Evolutionary conservation across 1,140 invertebrate species (phyloP).

Genomic region (Drosophila ambigua): DNA sequence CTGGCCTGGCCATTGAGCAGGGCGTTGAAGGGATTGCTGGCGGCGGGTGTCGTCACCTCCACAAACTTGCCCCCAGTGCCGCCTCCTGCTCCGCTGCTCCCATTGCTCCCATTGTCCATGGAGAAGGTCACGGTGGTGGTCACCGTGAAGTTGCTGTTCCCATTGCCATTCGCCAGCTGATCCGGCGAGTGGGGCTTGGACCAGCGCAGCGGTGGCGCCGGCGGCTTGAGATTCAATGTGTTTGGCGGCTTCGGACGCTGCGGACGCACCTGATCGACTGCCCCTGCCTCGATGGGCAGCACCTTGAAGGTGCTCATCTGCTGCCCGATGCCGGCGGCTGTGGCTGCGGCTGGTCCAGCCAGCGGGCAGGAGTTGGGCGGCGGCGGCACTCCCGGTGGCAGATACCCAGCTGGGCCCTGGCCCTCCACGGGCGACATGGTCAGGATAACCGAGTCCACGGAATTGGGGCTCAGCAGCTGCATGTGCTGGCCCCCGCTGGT

Average conservation of each 20-base stretch:
- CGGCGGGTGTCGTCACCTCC: slow-evolving; percentile 80
- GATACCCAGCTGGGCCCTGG: slow-evolving; percentile 2
- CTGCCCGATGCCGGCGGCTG: slow-evolving; percentile 24
- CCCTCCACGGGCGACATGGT: slow-evolving; percentile 88
- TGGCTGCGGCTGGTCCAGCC: slow-evolving; percentile 2
- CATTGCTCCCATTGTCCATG: slow-evolving; percentile 85
- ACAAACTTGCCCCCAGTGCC: slow-evolving; percentile 51
- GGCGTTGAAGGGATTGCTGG: slow-evolving; percentile 72
- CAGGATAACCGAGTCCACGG: slow-evolving; percentile 88
- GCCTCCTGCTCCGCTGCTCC: background rate
- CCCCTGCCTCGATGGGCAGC: slow-evolving; percentile 20
- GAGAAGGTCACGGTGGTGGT: slow-evolving; percentile 93
- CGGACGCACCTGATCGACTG: slow-evolving; percentile 84
- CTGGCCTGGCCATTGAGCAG: slow-evolving; percentile 67
- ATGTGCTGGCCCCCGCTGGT: slow-evolving; percentile 84
- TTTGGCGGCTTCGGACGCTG: slow-evolving; percentile 92
- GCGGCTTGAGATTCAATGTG: slow-evolving; percentile 89
- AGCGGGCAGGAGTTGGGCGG: background rate
- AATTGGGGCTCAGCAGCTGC: slow-evolving; percentile 85
- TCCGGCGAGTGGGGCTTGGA: slow-evolving; percentile 86
- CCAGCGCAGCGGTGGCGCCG: slow-evolving; percentile 87
- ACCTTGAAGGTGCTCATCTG: slow-evolving; percentile 78
- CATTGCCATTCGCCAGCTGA: slow-evolving; percentile 39
- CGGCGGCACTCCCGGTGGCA: background rate
- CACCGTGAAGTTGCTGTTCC: slow-evolving; percentile 88